These are phyloP conservation scores for Sebastes itinus DNA, from an alignment of 2,797 vertebrate species.

Conservation along the genomic window DNA sequence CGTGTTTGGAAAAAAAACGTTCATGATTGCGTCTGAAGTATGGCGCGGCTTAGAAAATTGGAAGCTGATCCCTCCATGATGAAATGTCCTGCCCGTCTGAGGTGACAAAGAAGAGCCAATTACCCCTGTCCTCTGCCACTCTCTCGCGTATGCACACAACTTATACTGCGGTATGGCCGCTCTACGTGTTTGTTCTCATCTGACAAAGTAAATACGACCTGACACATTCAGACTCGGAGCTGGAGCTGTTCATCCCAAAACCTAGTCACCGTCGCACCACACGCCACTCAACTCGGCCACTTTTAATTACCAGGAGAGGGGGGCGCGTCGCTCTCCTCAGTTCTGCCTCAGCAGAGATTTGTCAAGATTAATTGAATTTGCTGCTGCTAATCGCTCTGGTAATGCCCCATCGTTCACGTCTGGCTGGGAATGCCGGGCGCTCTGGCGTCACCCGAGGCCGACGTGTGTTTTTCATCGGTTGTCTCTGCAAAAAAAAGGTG, in stretches of 20 bases:
- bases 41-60: slow-evolving; percentile 67
- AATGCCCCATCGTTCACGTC: slow-evolving; percentile 79
- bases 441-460: slow-evolving; percentile 58
- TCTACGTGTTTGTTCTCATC: slow-evolving; percentile 51
- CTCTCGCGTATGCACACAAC: neutral
- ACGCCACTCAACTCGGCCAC: slow-evolving; percentile 76
- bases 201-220: slow-evolving; percentile 71
- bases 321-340: slow-evolving; percentile 66
- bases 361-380: slow-evolving; percentile 88
- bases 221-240: slow-evolving; percentile 72
- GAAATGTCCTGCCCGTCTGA: slow-evolving; percentile 72
- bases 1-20: slow-evolving; percentile 58
- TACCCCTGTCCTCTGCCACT: slow-evolving; percentile 65
- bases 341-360: slow-evolving; percentile 85
- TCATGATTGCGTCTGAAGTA: slow-evolving; percentile 75
- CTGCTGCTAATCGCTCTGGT: slow-evolving; percentile 80
- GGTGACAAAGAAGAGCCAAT: slow-evolving; percentile 79
- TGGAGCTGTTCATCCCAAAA: slow-evolving; percentile 71
- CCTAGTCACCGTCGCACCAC: slow-evolving; percentile 65
- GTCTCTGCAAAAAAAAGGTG: slow-evolving; percentile 48
- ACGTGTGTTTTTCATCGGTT: slow-evolving; percentile 50
- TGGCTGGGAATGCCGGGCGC: slow-evolving; percentile 64
- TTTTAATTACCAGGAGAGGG: slow-evolving; percentile 84
- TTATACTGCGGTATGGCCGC: slow-evolving; percentile 1
- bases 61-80: slow-evolving; percentile 73